Base-by-base conservation (phyloP, 1,140 invertebrate genomes). In the Trichonephila inaurata region DNA sequence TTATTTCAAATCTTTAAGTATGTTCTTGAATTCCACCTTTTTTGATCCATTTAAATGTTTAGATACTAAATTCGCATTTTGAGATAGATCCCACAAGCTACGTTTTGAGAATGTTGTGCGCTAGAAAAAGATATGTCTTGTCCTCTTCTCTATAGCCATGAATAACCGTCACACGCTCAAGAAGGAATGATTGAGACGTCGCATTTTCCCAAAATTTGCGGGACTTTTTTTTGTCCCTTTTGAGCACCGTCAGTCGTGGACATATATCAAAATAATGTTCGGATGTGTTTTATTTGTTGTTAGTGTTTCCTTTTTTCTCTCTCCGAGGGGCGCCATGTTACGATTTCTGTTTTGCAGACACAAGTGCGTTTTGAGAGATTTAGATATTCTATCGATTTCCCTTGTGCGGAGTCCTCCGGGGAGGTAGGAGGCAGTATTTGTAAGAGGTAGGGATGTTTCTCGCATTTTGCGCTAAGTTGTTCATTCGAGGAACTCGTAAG, bases 261-360 rank as follows among this genome's bases (percentile, higher is more conserved):
- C 82, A 85, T 85, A 85, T 85, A 51, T 85, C 82, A 85, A 85
- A 85, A 85, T 85, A 85, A 85, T 85, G 82, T 85, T 60, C 12
- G 44, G 82, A 58, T 85, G 51, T 10, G 82, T 60, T 85, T 85
- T 85, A 51, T 85, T 85, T 85, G 82, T 60, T 85, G 82, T 58
- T 85, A 18, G 44, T 60, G 12, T 85, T 60, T 58, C 51, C 58
- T 58, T 28, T 18, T 28, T 33, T 18, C 16, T 24, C 28, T 33
- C 12, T 72, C n/a, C n/a, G 4, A 5, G 69, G 28, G 69, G 69
- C 28, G 40, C 69, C 24, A 77, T 40, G 69, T 77, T 33, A 28
- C 69, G 24, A 77, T 77, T 77, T 33, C 69, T 77, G 69, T n/a
- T 77, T 77, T 77, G 40, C 69, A 28, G 28, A 77, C 24, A 77